phyloP scores from a whole-genome alignment of 92 coral and sea anemone genomes.

The Phenganax stokvisi region DNA sequence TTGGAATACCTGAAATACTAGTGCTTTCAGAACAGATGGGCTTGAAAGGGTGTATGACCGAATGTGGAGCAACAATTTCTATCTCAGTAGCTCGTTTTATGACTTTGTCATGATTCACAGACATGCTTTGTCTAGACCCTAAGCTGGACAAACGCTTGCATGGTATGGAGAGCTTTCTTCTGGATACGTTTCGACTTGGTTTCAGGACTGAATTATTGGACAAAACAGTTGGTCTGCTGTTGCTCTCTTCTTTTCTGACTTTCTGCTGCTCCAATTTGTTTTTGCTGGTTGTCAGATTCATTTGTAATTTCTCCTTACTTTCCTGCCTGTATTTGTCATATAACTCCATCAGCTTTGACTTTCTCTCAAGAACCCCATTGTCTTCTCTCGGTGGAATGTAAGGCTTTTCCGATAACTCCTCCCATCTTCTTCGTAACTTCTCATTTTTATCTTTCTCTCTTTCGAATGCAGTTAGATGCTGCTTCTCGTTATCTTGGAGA shows the following conservation, averaged over 20 bases:
- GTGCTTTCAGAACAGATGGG: background rate
- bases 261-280: background rate
- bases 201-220: too few species aligned
- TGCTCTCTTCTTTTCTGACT: background rate
- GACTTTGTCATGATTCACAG: background rate
- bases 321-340: constrained; percentile 16
- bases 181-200: too few species aligned
- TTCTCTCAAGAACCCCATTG: background rate
- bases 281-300: background rate
- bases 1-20: background rate
- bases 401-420: constrained; percentile 14
- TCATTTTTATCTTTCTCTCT: background rate
- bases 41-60: background rate
- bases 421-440: constrained; percentile 18
- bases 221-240: background rate
- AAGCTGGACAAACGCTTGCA: too few species aligned
- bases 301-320: background rate
- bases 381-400: background rate
- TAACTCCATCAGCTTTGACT: constrained; percentile 21
- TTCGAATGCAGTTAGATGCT: background rate
- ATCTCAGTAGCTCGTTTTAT: background rate
- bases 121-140: too few species aligned
- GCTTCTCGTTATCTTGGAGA: background rate
- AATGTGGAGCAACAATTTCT: background rate
- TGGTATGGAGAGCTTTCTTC: too few species aligned